Base-by-base conservation (phyloP, 1,140 invertebrate species). In the Drosophila bipectinata region DNA sequence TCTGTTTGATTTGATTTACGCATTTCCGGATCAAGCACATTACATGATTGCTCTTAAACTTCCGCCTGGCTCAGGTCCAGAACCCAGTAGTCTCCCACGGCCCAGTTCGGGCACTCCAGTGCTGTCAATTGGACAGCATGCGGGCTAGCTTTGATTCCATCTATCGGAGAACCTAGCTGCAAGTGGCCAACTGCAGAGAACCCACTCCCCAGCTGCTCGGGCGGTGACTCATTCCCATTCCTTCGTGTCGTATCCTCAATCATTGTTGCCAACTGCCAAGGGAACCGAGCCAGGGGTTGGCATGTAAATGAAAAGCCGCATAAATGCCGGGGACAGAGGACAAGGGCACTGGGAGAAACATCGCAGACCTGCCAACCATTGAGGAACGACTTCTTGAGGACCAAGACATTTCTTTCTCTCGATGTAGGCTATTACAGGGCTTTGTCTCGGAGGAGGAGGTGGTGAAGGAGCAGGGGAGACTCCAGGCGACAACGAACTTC, bases 291-390 rank as follows among this genome's bases (percentile, higher is more conserved):
- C 79, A 87, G 63, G 87, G 87, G 87, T 61, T 78, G 77, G 63
- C 82, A 84, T 85, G 83, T 82, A 87, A 88, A 88, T 87, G 83
- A 72, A 87, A 87, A 87, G 83, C 82, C 82, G 67, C 82, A 88
- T 78, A 87, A 87, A 87, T 88, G 82, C 75, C 78, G 64, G 60
- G 64, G 55, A 57, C 64, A 61, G 41, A 58, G 66, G 57, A 47
- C 57, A 48, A 52, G 26, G 58, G 45, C 77, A 85, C 68, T 60
- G 63, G n/a, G 52, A 60, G 26, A 72, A 72, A 71, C 39, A 15
- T 7, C 3, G 3, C 4, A 41, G n/a, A 41, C 21, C 21, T 21
- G 2, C 21, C 21, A 3, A 21, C 2, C 0, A 12, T 37, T 10
- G 9, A 3, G 9, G 34, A 9, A 44, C n/a, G 1, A 15, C n/a